Percentiles rank a stretch among this genome's conserved stretches.
Conservation (phyloP, 2,797 vertebrate genomes). For the Champsocephalus gunnari region DNA sequence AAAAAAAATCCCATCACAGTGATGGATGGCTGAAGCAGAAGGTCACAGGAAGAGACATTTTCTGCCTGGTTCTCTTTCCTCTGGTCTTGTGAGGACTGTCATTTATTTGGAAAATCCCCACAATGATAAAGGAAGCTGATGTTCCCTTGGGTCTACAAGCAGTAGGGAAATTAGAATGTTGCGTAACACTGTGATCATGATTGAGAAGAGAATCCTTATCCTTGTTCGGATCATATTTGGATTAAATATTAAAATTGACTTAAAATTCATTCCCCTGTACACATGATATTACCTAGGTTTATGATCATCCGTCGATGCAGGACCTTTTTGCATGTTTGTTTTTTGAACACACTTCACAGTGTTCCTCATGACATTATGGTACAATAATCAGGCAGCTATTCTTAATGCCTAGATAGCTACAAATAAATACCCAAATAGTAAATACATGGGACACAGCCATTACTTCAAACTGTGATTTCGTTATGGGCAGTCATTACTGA, state of each 20-base stretch:
- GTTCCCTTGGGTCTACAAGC: constrained; percentile 34
- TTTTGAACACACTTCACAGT: background rate
- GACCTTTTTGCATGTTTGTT: background rate
- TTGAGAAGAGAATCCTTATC: background rate
- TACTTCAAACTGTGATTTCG: background rate
- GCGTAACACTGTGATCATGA: constrained; percentile 4
- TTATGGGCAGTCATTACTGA: constrained; percentile 8
- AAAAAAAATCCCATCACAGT: constrained; percentile 17
- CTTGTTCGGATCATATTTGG: background rate
- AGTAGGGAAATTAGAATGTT: constrained; percentile 14
- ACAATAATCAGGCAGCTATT: background rate
- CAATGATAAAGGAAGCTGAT: constrained; percentile 36
- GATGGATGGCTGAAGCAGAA: constrained; percentile 48
- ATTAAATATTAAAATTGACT: background rate
- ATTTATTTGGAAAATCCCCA: constrained; percentile 50
- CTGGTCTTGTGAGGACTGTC: constrained; percentile 34
- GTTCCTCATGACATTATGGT: background rate
- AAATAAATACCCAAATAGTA: constrained; percentile 9
- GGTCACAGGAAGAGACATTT: constrained; percentile 60
- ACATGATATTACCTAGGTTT: constrained; percentile 1
- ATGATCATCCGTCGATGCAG: background rate
- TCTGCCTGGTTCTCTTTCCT: constrained; percentile 49
- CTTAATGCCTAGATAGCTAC: background rate
- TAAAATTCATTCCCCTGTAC: background rate
- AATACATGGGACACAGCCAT: constrained; percentile 2